Percentiles rank a stretch among this genome's conserved stretches.
These are phyloP conservation scores for Tinamus guttatus DNA, from an alignment of 2,113 vertebrate species.

Conservation along the genomic window DNA sequence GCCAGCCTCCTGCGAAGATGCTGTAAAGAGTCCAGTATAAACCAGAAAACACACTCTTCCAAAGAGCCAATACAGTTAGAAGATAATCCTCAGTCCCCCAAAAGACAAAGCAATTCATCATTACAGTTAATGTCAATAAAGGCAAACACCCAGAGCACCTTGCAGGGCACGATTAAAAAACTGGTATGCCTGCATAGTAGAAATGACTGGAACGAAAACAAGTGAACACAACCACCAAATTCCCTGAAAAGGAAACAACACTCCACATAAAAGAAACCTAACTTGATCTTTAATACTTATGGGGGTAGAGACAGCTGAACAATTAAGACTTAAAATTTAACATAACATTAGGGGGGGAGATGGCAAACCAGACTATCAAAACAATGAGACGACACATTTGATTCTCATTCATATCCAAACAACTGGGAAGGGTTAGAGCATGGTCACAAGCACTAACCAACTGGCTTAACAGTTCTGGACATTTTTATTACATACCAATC, in stretches of 20 bases:
- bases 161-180: background rate
- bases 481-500: background rate
- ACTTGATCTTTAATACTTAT: background rate
- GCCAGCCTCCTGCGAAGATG: background rate
- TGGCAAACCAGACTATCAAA: background rate
- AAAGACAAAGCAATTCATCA: background rate
- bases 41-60: background rate
- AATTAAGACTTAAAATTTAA: background rate
- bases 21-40: background rate
- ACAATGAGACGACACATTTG: background rate
- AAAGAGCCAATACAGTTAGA: background rate
- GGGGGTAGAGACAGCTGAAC: background rate
- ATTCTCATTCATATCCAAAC: background rate
- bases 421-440: background rate
- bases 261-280: background rate
- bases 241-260: background rate
- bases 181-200: background rate
- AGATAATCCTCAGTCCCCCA: background rate
- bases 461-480: background rate
- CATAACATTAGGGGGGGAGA: background rate
- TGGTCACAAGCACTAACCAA: background rate
- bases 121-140: background rate
- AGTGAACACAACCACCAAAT: background rate
- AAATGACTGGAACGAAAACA: background rate
- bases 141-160: background rate